Base-by-base conservation (phyloP, 2,888 invertebrate species). In the Cryptus viduatorius region DNA sequence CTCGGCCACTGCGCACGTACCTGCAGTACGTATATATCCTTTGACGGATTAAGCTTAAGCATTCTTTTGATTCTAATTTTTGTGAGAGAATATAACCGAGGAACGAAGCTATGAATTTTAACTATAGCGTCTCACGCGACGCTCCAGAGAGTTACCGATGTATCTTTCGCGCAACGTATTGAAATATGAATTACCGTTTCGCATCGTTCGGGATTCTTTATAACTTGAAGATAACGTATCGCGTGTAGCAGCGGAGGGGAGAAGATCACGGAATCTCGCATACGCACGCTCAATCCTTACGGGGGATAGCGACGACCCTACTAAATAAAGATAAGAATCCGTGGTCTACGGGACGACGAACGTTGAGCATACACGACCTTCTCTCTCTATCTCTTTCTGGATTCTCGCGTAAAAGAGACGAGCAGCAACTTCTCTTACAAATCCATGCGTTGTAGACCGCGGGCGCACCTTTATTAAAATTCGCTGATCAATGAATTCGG, bases 401-500 rank as follows among this genome's bases (percentile, higher is more conserved):
- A 37, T 37, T 37, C 37, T 37, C 37, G 37, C 37, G 37, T 37
- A 8, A 37, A 8, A 37, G 37, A 37, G 37, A 37, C 29, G 56
- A 31, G 8, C 50, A n/a, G 48, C 1, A n/a, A 69, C 19, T 16
- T 16, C 37, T 16, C 31, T 7, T 12, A n/a, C 50, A 12, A 2
- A 24, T 24, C 10, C 24, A 10, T 69, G 16, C 69, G 48, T 12
- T 19, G 59, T 24, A 24, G 42, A 37, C 68, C 19, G 37, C 37
- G 29, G 46, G 48, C 77, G 77, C 53, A 78, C 82, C 77, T 86
- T 80, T 80, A 82, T 86, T 86, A 85, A 86, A 85, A 86, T 82
- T 85, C 80, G 85, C 86, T 86, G 84, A 85, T 80, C 80, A 86
- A 85, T 80, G 82, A 82, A 82, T 84, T 85, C 50, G 69, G 50